phyloP scores from a whole-genome alignment of 1,140 invertebrate genomes.

The Cyclargus thomasi region DNA sequence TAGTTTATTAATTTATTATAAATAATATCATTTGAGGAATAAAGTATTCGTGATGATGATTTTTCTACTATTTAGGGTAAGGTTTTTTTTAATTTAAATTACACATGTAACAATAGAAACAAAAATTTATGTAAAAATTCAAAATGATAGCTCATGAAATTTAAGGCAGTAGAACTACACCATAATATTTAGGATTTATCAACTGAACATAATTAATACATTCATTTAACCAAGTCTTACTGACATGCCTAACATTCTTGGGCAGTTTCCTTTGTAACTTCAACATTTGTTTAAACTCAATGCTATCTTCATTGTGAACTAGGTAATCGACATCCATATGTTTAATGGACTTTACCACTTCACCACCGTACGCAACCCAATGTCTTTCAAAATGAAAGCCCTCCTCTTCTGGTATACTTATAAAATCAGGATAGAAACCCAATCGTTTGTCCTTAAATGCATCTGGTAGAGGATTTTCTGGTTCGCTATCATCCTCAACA shows the following conservation, averaged over 20 bases:
- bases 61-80: no score
- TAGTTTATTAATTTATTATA: no score
- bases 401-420: slow-evolving; percentile 52
- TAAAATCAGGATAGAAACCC: slow-evolving; percentile 64
- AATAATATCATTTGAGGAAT: no score
- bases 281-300: slow-evolving; percentile 52
- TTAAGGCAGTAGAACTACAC: slow-evolving; percentile 49
- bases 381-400: slow-evolving; percentile 62
- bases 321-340: slow-evolving; percentile 65
- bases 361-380: slow-evolving; percentile 75
- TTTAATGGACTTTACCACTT: slow-evolving; percentile 55
- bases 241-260: slow-evolving; percentile 65
- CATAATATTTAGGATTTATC: slow-evolving; percentile 61
- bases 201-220: slow-evolving; percentile 65
- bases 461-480: slow-evolving; percentile 59
- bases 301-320: slow-evolving; percentile 61
- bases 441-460: slow-evolving; percentile 52
- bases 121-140: neutral
- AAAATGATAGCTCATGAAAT: neutral
- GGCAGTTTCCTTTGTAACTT: slow-evolving; percentile 53
- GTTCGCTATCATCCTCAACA: slow-evolving; percentile 29
- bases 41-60: no score
- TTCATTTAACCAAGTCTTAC: slow-evolving; percentile 72
- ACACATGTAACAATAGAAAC: neutral
- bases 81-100: no score